Percentiles rank a stretch among this genome's conserved stretches.
These are phyloP conservation scores for Orestias chungarensis DNA, from an alignment of 2,797 vertebrate genomes.

Conservation along the genomic window DNA sequence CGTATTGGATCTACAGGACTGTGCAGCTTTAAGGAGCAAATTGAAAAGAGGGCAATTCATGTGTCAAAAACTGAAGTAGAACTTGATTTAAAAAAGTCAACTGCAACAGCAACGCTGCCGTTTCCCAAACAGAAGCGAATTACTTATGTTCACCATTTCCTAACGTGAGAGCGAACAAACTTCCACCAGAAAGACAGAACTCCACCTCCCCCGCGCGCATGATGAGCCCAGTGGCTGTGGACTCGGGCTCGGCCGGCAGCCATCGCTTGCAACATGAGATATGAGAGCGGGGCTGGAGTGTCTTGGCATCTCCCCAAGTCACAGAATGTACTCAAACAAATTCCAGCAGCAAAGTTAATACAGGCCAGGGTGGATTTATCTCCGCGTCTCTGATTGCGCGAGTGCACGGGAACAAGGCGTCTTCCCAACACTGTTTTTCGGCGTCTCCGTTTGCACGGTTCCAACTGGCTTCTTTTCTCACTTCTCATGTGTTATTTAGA, in stretches of 20 bases:
- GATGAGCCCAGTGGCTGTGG: constrained; percentile 52
- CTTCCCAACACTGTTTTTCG: constrained; percentile 34
- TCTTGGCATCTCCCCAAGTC: constrained; percentile 82
- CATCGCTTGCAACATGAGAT: constrained; percentile 78
- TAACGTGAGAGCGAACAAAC: constrained; percentile 19
- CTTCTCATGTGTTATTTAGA: neutral
- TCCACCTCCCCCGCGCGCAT: constrained; percentile 23
- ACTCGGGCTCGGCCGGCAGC: constrained; percentile 57
- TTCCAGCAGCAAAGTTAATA: constrained; percentile 75
- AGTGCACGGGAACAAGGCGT: constrained; percentile 44
- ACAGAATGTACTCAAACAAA: constrained; percentile 82
- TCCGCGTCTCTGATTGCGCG: constrained; percentile 57
- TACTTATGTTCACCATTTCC: constrained; percentile 3
- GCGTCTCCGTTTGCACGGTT: constrained; percentile 11
- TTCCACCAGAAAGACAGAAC: constrained; percentile 16
- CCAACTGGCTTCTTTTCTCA: neutral
- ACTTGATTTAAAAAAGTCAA: neutral
- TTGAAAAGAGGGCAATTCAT: constrained; percentile 1
- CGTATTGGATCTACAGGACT: neutral
- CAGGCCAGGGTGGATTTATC: constrained; percentile 70
- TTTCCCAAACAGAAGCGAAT: constrained; percentile 5
- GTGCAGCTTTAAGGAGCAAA: constrained; percentile 3
- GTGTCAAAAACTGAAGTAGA: neutral
- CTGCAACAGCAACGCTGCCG: neutral
- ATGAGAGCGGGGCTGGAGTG: constrained; percentile 75